Percentiles rank a stretch among this genome's conserved stretches.
These are phyloP conservation scores for Mallateleia sp. DNA, from an alignment of 2,888 invertebrate genomes.

Conservation along the genomic window DNA sequence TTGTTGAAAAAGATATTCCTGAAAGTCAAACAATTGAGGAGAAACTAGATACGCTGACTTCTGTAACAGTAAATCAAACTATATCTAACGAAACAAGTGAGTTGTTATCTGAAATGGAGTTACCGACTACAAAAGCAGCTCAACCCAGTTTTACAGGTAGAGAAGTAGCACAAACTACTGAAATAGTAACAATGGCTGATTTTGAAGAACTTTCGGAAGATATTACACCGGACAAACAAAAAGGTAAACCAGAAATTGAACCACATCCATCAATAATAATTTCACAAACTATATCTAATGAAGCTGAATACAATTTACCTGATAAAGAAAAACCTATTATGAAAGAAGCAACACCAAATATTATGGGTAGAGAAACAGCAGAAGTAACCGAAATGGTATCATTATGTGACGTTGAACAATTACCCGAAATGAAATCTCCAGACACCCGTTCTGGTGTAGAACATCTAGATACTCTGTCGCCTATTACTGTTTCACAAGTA, in stretches of 20 bases:
- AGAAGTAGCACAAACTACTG: conserved; percentile 85
- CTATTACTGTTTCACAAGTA: conserved; percentile 80
- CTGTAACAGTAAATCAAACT: conserved; percentile 83
- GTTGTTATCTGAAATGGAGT: conserved; percentile 66
- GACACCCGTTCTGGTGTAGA: conserved; percentile 81
- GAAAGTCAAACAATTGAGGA: conserved; percentile 83
- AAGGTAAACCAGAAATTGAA: conserved; percentile 80
- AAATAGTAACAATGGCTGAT: conserved; percentile 82
- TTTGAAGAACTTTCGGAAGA: conserved; percentile 81
- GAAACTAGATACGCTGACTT: conserved; percentile 83
- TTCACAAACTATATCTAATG: conserved; percentile 81
- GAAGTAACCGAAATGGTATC: conserved; percentile 83
- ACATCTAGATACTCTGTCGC: conserved; percentile 82
- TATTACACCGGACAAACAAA: conserved; percentile 80
- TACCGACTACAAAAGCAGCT: conserved; percentile 87
- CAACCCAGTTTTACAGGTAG: conserved; percentile 86
- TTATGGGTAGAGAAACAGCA: conserved; percentile 70
- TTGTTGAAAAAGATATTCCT: conserved; percentile 75
- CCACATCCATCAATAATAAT: conserved; percentile 80
- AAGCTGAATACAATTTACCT: conserved; percentile 80
- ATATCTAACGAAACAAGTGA: conserved; percentile 83
- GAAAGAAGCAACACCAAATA: conserved; percentile 82
- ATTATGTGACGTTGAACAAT: conserved; percentile 81
- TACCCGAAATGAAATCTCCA: conserved; percentile 56
- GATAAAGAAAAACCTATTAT: conserved; percentile 83